Conservation (phyloP, 2,113 vertebrate genomes). For the Rattus norvegicus region DNA sequence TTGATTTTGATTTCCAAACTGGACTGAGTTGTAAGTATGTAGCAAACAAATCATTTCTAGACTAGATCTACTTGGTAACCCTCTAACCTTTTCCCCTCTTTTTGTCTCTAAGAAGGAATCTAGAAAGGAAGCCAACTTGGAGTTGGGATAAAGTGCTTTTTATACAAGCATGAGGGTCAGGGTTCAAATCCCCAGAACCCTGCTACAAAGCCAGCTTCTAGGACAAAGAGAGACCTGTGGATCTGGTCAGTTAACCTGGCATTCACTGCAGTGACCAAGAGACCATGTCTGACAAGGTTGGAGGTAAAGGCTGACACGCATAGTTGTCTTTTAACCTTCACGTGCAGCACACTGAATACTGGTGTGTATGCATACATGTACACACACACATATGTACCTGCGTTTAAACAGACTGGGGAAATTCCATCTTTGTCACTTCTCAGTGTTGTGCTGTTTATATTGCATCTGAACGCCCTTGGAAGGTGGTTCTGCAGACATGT, state of each 20-base stretch:
- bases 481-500: background rate
- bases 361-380: accelerated
- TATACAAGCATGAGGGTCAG: background rate
- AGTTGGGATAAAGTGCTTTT: background rate
- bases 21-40: background rate
- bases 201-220: background rate
- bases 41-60: background rate
- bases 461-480: background rate
- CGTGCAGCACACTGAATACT: background rate
- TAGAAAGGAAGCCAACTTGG: background rate
- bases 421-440: background rate
- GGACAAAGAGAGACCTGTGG: background rate
- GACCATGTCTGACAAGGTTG: too few relatives aligned
- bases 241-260: background rate
- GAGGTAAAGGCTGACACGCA: background rate
- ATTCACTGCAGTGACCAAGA: background rate
- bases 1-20: background rate
- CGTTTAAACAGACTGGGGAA: too few relatives aligned
- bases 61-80: background rate
- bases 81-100: too few relatives aligned
- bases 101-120: background rate
- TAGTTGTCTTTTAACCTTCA: background rate
- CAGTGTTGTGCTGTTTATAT: background rate
- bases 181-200: background rate
- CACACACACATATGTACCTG: background rate